These are phyloP conservation scores for Phacellophora camtschatica DNA, from an alignment of 30 jellyfish, hydroid and myxozoan genomes.

Conservation along the genomic window DNA sequence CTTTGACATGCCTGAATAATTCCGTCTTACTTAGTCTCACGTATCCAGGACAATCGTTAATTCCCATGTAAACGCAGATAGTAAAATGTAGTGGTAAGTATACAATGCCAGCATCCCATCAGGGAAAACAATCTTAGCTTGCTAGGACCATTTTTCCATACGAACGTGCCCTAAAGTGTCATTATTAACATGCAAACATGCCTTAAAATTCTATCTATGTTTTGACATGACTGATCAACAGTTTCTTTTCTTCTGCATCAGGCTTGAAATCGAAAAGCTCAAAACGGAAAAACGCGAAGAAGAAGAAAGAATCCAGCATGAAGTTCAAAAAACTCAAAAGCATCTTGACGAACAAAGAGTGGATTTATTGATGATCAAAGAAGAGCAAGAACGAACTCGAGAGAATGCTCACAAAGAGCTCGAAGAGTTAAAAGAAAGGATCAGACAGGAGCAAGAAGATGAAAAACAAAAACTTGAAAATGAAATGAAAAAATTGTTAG, in stretches of 20 bases:
- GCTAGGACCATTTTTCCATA: too few relatives aligned
- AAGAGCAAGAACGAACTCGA: slow-evolving; percentile 78
- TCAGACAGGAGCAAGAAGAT: slow-evolving; percentile 72
- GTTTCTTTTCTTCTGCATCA: neutral
- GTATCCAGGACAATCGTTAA: too few relatives aligned
- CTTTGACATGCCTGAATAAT: too few relatives aligned
- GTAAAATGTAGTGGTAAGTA: too few relatives aligned
- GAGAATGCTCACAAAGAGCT: slow-evolving; percentile 74
- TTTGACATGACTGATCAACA: too few relatives aligned
- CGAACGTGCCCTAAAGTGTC: too few relatives aligned
- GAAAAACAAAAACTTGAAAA: slow-evolving; percentile 75
- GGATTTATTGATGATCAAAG: slow-evolving; percentile 57
- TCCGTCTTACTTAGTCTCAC: too few relatives aligned
- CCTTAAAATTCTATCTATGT: too few relatives aligned
- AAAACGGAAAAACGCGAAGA: slow-evolving; percentile 62
- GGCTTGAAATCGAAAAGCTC: slow-evolving; percentile 73
- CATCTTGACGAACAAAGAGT: slow-evolving; percentile 75
- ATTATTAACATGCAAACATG: too few relatives aligned
- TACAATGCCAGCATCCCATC: too few relatives aligned
- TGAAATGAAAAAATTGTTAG: slow-evolving; percentile 70
- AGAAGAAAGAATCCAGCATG: slow-evolving; percentile 73
- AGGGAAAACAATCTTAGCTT: too few relatives aligned
- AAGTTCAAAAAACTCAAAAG: slow-evolving; percentile 64
- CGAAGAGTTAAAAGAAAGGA: slow-evolving; percentile 76
- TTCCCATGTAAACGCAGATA: too few relatives aligned